Evolutionary conservation across 1,140 invertebrate species (phyloP).

Genomic region (Portunus trituberculatus): DNA sequence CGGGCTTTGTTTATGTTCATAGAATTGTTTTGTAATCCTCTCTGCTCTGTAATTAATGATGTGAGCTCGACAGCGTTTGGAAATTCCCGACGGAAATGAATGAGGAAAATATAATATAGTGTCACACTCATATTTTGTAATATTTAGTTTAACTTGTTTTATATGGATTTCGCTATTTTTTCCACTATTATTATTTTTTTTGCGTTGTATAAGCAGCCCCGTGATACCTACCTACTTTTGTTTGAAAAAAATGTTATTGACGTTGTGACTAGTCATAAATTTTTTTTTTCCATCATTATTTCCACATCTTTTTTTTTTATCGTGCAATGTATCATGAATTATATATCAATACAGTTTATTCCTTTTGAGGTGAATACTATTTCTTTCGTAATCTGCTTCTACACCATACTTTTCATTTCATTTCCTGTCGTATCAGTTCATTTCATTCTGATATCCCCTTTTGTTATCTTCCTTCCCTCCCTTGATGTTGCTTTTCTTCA

Average conservation of each 20-base stretch:
- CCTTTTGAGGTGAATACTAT: no score
- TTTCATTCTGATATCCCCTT: no score
- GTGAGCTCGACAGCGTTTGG: constrained; percentile 9
- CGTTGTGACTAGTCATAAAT: background rate
- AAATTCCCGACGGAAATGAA: constrained; percentile 22
- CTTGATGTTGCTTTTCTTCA: no score
- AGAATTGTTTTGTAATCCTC: constrained; percentile 23
- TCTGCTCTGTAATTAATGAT: constrained; percentile 14
- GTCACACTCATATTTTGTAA: constrained; percentile 17
- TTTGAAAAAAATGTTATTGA: background rate
- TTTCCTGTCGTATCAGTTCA: no score
- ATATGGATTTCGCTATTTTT: background rate
- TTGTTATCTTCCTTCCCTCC: no score
- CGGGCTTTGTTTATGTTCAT: constrained; percentile 22
- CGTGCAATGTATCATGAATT: no score
- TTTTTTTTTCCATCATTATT: no score
- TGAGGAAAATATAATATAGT: constrained; percentile 24
- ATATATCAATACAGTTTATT: no score
- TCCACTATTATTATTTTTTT: no score
- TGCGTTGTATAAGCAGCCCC: background rate
- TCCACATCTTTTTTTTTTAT: no score
- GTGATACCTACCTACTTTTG: background rate
- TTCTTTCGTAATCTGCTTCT: no score
- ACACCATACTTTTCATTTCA: no score
- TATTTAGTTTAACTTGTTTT: constrained; percentile 5